Conservation (phyloP, 1,140 invertebrate species). For the Drosophila santomea region DNA sequence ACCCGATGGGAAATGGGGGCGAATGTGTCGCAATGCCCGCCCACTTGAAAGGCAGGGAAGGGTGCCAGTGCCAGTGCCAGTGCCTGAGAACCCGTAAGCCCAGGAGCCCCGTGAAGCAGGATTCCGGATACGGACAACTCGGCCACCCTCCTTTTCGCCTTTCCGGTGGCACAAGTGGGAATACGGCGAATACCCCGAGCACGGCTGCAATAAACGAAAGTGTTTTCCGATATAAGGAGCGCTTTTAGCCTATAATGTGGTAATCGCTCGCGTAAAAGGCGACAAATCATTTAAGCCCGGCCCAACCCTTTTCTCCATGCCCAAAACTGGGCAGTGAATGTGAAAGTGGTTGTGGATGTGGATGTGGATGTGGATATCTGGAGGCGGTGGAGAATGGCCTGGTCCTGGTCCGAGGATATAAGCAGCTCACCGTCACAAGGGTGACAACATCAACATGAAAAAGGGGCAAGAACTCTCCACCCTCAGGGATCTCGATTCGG, state of each 20-base stretch:
- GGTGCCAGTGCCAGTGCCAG: background rate
- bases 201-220: constrained; percentile 77
- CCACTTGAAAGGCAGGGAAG: background rate
- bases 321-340: background rate
- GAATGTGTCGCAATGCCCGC: constrained; percentile 75
- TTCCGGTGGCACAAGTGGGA: constrained; percentile 59
- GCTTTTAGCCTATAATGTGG: constrained; percentile 81
- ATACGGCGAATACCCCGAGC: constrained; percentile 67
- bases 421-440: constrained; percentile 50
- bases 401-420: constrained; percentile 10
- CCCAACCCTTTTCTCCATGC: constrained; percentile 21
- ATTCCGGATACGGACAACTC: no score
- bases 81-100: background rate
- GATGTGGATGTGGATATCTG: background rate
- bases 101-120: background rate
- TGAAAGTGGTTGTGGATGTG: background rate
- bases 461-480: constrained; percentile 15
- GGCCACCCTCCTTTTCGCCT: no score
- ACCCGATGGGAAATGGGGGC: constrained; percentile 74
- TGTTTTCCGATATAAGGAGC: constrained; percentile 82
- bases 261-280: constrained; percentile 84
- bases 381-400: background rate
- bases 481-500: constrained; percentile 7
- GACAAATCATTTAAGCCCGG: constrained; percentile 83
- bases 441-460: constrained; percentile 63